Conservation (phyloP, 2,888 invertebrate genomes). For the Clivina fossor region DNA sequence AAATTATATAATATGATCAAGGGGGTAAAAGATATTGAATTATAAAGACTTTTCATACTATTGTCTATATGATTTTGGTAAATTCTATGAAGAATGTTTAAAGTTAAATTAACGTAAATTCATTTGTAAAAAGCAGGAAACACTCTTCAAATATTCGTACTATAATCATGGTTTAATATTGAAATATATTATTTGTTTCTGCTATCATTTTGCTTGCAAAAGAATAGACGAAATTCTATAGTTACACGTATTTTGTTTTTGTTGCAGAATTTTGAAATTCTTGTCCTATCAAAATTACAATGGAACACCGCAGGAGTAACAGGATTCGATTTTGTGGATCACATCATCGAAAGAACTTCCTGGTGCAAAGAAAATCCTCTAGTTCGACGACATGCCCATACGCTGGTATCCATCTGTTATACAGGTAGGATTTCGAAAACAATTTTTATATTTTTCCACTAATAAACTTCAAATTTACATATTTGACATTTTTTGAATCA, state of each 20-base stretch:
- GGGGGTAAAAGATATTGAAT: no score
- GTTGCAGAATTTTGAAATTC: slow-evolving; percentile 77
- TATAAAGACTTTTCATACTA: no score
- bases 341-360: slow-evolving; percentile 67
- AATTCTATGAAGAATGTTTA: background rate
- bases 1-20: no score
- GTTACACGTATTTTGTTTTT: slow-evolving; percentile 19
- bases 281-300: slow-evolving; percentile 72
- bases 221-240: no score
- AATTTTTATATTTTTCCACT: no score
- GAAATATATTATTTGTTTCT: no score
- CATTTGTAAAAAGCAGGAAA: background rate
- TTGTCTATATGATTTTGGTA: no score
- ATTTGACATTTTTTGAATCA: no score
- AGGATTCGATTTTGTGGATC: slow-evolving; percentile 81
- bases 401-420: slow-evolving; percentile 75
- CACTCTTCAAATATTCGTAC: no score
- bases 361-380: slow-evolving; percentile 64
- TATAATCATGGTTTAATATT: no score
- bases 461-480: no score
- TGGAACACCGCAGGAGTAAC: slow-evolving; percentile 82
- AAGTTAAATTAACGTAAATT: background rate
- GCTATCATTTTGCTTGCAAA: background rate
- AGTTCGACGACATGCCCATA: slow-evolving; percentile 73
- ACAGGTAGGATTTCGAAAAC: no score